Evolutionary conservation across 2,888 invertebrate species (phyloP), one percentile per base, ranked within the genome.

Genomic region (Artemia sinica): DNA sequence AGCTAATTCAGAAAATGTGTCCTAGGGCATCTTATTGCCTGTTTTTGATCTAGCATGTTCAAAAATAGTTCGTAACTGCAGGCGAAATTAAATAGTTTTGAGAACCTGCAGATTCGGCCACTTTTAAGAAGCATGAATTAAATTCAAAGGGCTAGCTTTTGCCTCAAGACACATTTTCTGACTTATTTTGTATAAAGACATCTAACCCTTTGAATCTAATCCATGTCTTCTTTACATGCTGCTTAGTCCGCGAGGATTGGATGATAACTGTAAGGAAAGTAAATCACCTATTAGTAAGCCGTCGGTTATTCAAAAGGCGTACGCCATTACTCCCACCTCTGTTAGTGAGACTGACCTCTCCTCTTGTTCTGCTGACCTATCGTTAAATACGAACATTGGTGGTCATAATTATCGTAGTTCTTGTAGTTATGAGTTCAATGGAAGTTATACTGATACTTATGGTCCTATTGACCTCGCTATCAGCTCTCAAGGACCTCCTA

Each of bases 161-260:
- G 58, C 58, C 71, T 81, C 81, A 82, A 82, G 84, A 84, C 84
- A 84, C 84, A 84, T 84, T 84, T 84, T 84, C 84, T 84, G 84
- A 84, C 83, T 72, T 58, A 49, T 58, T 58, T 58, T 18, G n/a
- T 14, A 18, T 28, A 28, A 28, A 28, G 4, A 28, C 28, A 28
- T 28, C 28, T 28, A 28, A 14, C 58, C 58, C 58, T 58, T 58
- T 58, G 58, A 58, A 18, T 58, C 58, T 58, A 58, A 58, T 58
- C 58, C 58, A 58, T 58, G 58, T 71, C 69, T 72, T 72, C 71
- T 71, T 69, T 70, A 69, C 71, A 71, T 71, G 72, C 72, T 71
- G 72, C 72, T 58, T 18, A 58, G 58, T 58, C 58, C 58, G 14
- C 58, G 58, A n/a, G 58, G 58, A 58, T 58, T 58, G 58, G 58